phyloP scores from a whole-genome alignment of 2,797 vertebrate genomes.

The Pseudochaenichthys georgianus region DNA sequence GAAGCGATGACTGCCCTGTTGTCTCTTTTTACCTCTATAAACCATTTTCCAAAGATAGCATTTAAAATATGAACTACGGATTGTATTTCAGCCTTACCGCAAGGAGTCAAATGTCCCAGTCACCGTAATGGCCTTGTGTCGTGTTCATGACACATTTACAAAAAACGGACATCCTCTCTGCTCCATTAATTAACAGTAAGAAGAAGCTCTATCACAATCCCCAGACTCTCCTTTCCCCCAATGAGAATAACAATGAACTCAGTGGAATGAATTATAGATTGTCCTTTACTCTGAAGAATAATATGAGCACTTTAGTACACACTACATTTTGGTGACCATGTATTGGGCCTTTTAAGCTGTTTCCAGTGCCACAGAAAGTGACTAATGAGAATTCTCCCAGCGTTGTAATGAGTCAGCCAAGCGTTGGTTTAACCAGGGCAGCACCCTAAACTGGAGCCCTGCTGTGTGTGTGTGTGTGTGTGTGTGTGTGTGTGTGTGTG shows the following conservation, averaged over 20 bases:
- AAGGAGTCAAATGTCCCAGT: constrained; percentile 48
- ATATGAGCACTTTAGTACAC: constrained; percentile 61
- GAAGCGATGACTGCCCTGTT: neutral
- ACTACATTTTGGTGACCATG: constrained; percentile 58
- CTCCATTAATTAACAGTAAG: constrained; percentile 73
- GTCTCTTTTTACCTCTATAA: neutral
- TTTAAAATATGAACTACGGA: constrained; percentile 37
- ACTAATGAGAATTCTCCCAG: constrained; percentile 59
- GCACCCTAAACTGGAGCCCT: constrained; percentile 31
- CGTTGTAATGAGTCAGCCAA: constrained; percentile 58
- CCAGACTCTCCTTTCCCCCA: constrained; percentile 67
- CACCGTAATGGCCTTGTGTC: constrained; percentile 66
- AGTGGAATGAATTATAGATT: constrained; percentile 78
- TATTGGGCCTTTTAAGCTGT: constrained; percentile 53
- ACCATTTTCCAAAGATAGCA: constrained; percentile 9
- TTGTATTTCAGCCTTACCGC: constrained; percentile 32
- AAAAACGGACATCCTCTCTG: constrained; percentile 33
- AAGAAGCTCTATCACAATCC: constrained; percentile 61
- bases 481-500: too few species aligned
- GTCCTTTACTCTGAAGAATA: constrained; percentile 61
- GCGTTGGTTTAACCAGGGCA: constrained; percentile 43
- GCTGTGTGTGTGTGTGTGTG: too few species aligned
- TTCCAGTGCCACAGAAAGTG: constrained; percentile 56
- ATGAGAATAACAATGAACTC: constrained; percentile 78
- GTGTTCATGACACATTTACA: constrained; percentile 55